Conservation (phyloP, 2,797 vertebrate genomes). For the Orientallactaga sibirica region DNA sequence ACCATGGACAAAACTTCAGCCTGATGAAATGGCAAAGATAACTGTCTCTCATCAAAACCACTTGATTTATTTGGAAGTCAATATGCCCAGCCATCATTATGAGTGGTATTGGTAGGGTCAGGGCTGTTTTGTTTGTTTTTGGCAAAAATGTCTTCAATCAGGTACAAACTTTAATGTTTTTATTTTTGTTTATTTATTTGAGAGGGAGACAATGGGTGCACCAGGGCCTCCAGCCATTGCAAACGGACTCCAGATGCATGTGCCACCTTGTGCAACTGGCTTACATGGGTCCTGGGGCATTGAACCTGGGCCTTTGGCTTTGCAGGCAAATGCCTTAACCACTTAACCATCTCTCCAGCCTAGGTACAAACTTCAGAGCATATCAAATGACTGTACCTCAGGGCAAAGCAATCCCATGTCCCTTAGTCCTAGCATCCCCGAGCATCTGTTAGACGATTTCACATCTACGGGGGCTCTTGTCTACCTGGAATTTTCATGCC, state of each 20-base stretch:
- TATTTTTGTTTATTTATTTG: no score
- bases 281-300: no score
- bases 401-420: background rate
- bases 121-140: conserved; percentile 54
- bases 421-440: background rate
- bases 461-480: background rate
- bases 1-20: conserved; percentile 30
- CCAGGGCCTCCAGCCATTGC: no score
- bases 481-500: background rate
- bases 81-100: conserved; percentile 62
- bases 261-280: no score
- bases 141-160: conserved; percentile 45
- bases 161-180: conserved; percentile 7
- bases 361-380: conserved; percentile 38
- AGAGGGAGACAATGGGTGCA: no score
- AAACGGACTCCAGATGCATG: no score
- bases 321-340: no score
- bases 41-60: conserved; percentile 66
- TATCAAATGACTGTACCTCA: background rate
- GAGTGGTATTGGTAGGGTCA: conserved; percentile 46
- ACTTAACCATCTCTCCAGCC: no score
- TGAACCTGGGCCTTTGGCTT: no score
- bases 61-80: conserved; percentile 67
- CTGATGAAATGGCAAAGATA: conserved; percentile 57
- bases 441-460: conserved; percentile 65